Conservation (phyloP, 2,797 vertebrate genomes). For the Alauda arvensis region DNA sequence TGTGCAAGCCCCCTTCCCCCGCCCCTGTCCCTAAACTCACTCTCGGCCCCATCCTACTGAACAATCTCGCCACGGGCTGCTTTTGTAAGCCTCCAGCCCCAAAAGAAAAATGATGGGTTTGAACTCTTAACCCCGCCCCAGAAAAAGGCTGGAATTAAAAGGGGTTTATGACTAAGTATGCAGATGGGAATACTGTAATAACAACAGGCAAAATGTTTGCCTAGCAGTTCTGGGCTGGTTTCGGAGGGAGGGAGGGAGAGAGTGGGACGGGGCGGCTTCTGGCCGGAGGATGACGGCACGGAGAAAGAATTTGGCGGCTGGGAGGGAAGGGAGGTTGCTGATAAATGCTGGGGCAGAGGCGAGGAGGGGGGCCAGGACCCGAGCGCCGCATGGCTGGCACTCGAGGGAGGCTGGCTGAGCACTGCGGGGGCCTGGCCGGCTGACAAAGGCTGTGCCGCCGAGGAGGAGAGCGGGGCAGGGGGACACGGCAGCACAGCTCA, state of each 20-base stretch:
- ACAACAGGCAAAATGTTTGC: constrained; percentile 53
- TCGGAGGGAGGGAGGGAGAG: constrained; percentile 17
- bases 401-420: neutral
- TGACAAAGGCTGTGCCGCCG: neutral
- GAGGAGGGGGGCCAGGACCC: neutral
- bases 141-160: constrained; percentile 66
- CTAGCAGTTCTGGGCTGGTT: constrained; percentile 41
- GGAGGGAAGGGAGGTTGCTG: constrained; percentile 20
- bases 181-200: constrained; percentile 59
- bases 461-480: neutral
- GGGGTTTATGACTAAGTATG: constrained; percentile 52
- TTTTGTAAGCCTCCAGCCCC: constrained; percentile 52
- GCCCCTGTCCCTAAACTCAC: neutral
- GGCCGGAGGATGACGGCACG: constrained; percentile 32
- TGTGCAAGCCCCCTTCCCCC: neutral
- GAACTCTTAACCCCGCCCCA: constrained; percentile 69
- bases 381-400: neutral
- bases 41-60: neutral
- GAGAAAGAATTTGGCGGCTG: constrained; percentile 33
- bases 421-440: neutral
- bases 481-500: neutral
- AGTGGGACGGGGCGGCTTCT: constrained; percentile 23
- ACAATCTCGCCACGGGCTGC: constrained; percentile 49
- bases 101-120: constrained; percentile 70
- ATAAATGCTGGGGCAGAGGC: constrained; percentile 14